A percentile compares a stretch with the other conserved stretches of the same genome.
These are phyloP conservation scores for Pantherophis alleghaniensis DNA, from an alignment of 2,797 vertebrate genomes.

Conservation along the genomic window DNA sequence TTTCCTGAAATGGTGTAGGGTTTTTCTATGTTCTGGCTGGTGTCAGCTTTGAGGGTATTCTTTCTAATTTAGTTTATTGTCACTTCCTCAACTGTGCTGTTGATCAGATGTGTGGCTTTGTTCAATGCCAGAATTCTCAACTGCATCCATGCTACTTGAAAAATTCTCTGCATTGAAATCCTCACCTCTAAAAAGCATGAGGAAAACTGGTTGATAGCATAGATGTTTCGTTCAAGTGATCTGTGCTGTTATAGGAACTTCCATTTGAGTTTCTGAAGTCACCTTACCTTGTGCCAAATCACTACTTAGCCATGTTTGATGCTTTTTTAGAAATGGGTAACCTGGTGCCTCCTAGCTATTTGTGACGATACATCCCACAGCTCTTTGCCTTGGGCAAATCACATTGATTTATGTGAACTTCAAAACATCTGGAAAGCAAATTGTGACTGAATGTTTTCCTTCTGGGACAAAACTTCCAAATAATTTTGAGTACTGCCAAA, in stretches of 20 bases:
- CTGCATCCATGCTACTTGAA: not conserved
- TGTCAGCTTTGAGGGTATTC: not conserved
- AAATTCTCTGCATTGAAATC: not conserved
- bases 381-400: not conserved
- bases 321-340: not conserved
- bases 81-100: not conserved
- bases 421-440: not conserved
- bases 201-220: not conserved
- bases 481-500: not conserved
- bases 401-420: not conserved
- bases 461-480: not conserved
- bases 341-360: not conserved
- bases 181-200: not conserved
- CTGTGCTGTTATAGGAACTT: not conserved
- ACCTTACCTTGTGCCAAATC: not conserved
- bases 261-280: not conserved
- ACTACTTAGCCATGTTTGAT: not conserved
- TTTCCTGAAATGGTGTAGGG: no score
- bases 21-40: not conserved
- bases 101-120: not conserved
- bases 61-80: not conserved
- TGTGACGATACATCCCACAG: not conserved
- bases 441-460: not conserved
- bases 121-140: not conserved
- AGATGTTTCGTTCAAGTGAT: not conserved